Conservation (phyloP, 2,113 vertebrate genomes). For the Bos taurus region ARS-UCD2.0 NC_037344.1:28273001-28273500, state of each 20-base stretch:
- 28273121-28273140: accelerated
- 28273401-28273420: constrained; percentile 28
- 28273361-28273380: neutral
- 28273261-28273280: neutral
- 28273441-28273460: neutral
- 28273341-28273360: neutral
- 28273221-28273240: neutral
- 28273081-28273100: neutral
- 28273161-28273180: neutral
- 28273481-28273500: neutral
- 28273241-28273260: neutral
- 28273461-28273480: neutral
- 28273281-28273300: neutral
- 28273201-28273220: neutral
- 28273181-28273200: neutral
- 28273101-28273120: neutral
- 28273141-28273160: neutral
- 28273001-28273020: neutral
- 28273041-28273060: neutral
- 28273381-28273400: neutral
- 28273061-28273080: neutral
- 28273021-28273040: neutral
- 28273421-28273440: neutral
- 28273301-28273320: neutral
- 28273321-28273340: neutral